Evolutionary conservation across 2,113 vertebrate species (phyloP).

Genomic region (Halichoerus grypus): DNA sequence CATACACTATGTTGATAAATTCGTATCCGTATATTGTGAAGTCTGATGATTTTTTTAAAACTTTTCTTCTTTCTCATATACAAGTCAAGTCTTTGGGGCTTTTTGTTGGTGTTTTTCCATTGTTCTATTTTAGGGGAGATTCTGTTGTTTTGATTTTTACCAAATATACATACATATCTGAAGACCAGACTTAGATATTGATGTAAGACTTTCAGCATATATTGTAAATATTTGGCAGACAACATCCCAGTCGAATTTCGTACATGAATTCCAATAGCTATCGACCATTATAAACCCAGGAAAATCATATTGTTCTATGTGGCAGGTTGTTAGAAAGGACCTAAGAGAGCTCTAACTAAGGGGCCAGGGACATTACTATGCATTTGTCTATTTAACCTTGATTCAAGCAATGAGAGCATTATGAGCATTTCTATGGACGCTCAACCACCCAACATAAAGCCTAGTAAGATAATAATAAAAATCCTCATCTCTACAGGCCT

Average conservation of each 20-base stretch:
- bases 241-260: constrained; percentile 66
- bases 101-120: background rate
- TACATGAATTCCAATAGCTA: constrained; percentile 74
- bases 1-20: constrained; percentile 35
- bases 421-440: constrained; percentile 81
- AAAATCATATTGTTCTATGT: constrained; percentile 73
- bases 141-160: constrained; percentile 1
- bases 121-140: constrained; percentile 1
- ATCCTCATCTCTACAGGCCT: constrained; percentile 75
- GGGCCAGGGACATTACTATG: constrained; percentile 84
- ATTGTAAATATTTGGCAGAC: constrained; percentile 66
- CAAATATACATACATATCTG: background rate
- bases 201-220: constrained; percentile 58
- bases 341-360: constrained; percentile 76
- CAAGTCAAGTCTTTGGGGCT: background rate
- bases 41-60: background rate
- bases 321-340: constrained; percentile 72
- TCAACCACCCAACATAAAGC: constrained; percentile 76
- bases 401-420: constrained; percentile 82
- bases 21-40: background rate
- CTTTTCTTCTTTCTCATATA: background rate
- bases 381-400: constrained; percentile 84
- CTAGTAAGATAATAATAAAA: constrained; percentile 76
- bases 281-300: constrained; percentile 72
- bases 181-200: constrained; percentile 46